Evolutionary conservation across 2,113 vertebrate genomes (phyloP), one percentile per base, ranked within the genome.

Genomic region (Lagopus leucura): DNA sequence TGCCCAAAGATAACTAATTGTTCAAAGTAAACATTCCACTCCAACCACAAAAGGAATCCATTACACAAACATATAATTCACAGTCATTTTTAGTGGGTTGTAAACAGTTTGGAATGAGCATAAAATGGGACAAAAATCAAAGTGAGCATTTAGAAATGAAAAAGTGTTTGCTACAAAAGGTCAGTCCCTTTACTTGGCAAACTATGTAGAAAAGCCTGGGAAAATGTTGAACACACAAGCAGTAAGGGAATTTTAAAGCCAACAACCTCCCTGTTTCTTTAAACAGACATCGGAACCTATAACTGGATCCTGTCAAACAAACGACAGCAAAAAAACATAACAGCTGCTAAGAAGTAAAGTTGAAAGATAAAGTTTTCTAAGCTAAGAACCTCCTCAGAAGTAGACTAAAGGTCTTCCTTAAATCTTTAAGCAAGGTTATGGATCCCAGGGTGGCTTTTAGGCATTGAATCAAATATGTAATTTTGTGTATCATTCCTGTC

Each of bases 31-130:
- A 98, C 98, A 98, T 98, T 98, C 98, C 97, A 97, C 97, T 98
- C 94, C 18, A 52, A 98, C 98, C 98, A 98, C 98, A 98, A 98
- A 98, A 98, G 98, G 98, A 98, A 98, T 98, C 97, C 97, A 97
- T 98, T 98, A 98, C 98, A 98, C 98, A 98, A 99, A 98, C 98
- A 98, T 98, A 98, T 99, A 98, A 99, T 98, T 99, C 98, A 98
- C 98, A 98, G 98, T 98, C 98, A 98, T 98, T 98, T 99, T 98
- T 98, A 98, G 98, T 98, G 98, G 98, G 98, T 97, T 98, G 97
- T 98, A 98, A 98, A 98, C 98, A 98, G 98, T 98, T 98, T 98
- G 98, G 98, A 98, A 98, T 98, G 98, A 98, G 98, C 98, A 98
- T 98, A 98, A 98, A 98, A 98, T 98, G 98, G 98, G 98, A 98